Percentiles rank a stretch among this genome's conserved stretches.
Conservation (phyloP, 2,113 vertebrate species). For the Petrocephalus microphthalmus region DNA sequence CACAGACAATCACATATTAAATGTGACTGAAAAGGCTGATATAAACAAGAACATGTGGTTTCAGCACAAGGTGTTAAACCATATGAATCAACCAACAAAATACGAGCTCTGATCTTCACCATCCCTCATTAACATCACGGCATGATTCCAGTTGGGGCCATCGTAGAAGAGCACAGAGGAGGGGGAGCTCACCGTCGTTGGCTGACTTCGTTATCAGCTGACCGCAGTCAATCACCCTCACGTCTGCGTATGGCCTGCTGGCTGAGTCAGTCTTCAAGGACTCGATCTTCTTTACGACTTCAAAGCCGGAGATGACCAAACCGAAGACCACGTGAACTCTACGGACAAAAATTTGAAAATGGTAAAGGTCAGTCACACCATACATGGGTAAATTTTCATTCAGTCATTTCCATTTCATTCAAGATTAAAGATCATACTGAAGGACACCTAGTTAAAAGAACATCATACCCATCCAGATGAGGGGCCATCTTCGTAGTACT, state of each 20-base stretch:
- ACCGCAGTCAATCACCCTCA: conserved; percentile 89
- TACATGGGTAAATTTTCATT: background rate
- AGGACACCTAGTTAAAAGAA: background rate
- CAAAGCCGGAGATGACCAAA: conserved; percentile 91
- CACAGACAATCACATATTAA: background rate
- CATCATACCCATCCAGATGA: conserved; percentile 86
- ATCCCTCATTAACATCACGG: background rate
- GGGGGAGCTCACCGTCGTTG: conserved; percentile 70
- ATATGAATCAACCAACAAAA: background rate
- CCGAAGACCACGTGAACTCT: conserved; percentile 98
- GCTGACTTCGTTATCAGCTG: conserved; percentile 81
- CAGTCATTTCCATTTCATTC: background rate
- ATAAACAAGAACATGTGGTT: background rate
- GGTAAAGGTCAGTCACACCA: background rate
- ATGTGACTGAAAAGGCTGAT: background rate
- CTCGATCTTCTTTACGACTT: conserved; percentile 93
- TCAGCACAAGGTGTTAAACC: background rate
- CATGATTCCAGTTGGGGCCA: background rate
- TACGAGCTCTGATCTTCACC: background rate
- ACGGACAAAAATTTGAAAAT: conserved; percentile 28
- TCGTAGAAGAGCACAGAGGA: background rate
- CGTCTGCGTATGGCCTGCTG: conserved; percentile 92
- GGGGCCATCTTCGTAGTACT: conserved; percentile 94
- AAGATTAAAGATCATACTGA: background rate
- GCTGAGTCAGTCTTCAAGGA: conserved; percentile 90